Evolutionary conservation across 2,888 invertebrate species (phyloP).

Genomic region (Mesochorus sp.): DNA sequence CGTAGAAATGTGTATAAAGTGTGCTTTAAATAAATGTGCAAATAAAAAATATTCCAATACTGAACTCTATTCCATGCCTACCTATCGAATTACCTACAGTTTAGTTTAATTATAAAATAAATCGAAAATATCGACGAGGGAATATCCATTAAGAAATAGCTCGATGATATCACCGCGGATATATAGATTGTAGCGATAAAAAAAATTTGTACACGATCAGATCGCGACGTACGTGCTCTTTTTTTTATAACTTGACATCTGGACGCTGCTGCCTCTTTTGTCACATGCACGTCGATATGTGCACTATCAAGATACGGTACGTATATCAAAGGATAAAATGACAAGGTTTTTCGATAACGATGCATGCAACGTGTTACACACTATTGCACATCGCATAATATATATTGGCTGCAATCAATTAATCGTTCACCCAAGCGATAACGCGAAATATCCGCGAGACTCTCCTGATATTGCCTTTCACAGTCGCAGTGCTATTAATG

Average conservation of each 20-base stretch:
- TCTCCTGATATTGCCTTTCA: neutral
- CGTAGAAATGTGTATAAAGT: neutral
- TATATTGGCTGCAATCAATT: neutral
- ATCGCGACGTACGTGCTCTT: neutral
- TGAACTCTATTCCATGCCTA: too few species aligned
- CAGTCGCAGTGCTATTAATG: conserved; percentile 2
- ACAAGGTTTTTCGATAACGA: conserved; percentile 29
- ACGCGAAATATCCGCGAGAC: conserved; percentile 6
- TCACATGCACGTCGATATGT: too few species aligned
- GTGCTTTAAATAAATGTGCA: neutral
- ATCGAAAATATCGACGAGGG: neutral
- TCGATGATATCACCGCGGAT: conserved; percentile 3
- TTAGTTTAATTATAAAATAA: neutral
- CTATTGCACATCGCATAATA: neutral
- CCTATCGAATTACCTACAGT: neutral
- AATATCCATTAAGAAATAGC: conserved; percentile 1
- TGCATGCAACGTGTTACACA: neutral
- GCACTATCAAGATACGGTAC: too few species aligned
- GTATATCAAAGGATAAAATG: neutral
- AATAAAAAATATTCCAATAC: neutral
- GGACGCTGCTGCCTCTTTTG: too few species aligned
- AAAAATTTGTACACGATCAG: neutral
- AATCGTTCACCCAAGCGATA: conserved; percentile 22
- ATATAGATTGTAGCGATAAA: neutral
- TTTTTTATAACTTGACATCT: neutral